A percentile compares a stretch with the other conserved stretches of the same genome.
These are phyloP conservation scores for Lates calcarifer DNA, from an alignment of 2,113 vertebrate genomes.

Conservation along the genomic window DNA sequence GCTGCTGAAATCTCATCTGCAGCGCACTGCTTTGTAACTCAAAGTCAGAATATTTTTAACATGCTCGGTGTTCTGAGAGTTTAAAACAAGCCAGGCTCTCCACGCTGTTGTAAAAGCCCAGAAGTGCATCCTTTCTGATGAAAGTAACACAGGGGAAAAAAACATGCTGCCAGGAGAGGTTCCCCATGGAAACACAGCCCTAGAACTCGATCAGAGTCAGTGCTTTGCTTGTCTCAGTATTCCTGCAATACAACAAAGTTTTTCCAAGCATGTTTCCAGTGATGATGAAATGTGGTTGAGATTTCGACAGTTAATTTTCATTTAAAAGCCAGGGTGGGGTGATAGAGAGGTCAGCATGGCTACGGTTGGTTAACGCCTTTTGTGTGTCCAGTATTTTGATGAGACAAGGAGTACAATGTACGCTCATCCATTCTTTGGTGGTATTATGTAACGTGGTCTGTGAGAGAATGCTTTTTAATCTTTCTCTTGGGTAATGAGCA, in stretches of 20 bases:
- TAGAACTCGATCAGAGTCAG: slow-evolving; percentile 20
- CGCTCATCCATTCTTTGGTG: slow-evolving; percentile 39
- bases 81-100: slow-evolving; percentile 35
- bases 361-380: slow-evolving; percentile 26
- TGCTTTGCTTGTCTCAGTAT: not conserved
- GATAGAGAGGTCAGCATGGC: slow-evolving; percentile 21
- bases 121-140: slow-evolving; percentile 31
- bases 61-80: slow-evolving; percentile 35
- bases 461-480: slow-evolving; percentile 70
- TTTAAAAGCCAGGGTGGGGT: not conserved
- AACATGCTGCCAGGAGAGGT: slow-evolving; percentile 14
- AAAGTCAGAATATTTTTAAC: slow-evolving; percentile 51
- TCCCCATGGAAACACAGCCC: slow-evolving; percentile 28
- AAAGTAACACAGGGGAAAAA: slow-evolving; percentile 19
- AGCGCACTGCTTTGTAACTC: slow-evolving; percentile 18
- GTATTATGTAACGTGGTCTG: slow-evolving; percentile 58
- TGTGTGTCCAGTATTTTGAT: slow-evolving; percentile 54
- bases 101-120: slow-evolving; percentile 37
- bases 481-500: slow-evolving; percentile 73
- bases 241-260: not conserved
- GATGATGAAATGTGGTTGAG: not conserved
- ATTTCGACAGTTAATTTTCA: not conserved
- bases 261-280: not conserved
- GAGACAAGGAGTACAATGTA: slow-evolving; percentile 47
- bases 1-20: slow-evolving; percentile 41